These are phyloP conservation scores for Enteromius radiatus DNA, from an alignment of 2,797 vertebrate species.

Conservation along the genomic window DNA sequence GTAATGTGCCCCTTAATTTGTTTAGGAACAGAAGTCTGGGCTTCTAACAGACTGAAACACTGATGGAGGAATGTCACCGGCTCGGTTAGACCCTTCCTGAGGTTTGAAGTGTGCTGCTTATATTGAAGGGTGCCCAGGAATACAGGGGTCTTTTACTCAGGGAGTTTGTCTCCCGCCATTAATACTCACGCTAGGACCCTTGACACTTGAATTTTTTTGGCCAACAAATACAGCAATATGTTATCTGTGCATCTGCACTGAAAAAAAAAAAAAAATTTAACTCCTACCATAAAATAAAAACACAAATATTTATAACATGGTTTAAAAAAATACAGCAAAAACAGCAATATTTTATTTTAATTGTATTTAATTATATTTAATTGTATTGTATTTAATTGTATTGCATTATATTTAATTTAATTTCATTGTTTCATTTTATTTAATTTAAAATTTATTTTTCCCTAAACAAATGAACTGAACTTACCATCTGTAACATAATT, in stretches of 20 bases:
- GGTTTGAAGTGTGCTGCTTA: neutral
- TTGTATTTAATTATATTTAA: too few relatives aligned
- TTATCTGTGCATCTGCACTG: neutral
- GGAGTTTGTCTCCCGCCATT: slow-evolving; percentile 6
- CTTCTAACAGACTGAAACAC: neutral
- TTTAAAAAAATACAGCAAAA: too few relatives aligned
- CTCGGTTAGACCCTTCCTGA: neutral
- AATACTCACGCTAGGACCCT: slow-evolving; percentile 28
- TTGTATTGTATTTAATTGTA: too few relatives aligned
- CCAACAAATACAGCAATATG: neutral
- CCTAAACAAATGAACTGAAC: too few relatives aligned
- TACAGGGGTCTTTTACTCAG: slow-evolving; percentile 1
- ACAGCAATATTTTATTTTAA: too few relatives aligned
- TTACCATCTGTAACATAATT: too few relatives aligned
- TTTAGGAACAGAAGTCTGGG: neutral
- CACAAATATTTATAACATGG: too few relatives aligned
- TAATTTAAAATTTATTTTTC: neutral
- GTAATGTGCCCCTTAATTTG: neutral
- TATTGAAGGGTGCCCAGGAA: slow-evolving; percentile 2
- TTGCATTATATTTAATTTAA: too few relatives aligned
- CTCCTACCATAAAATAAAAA: too few relatives aligned
- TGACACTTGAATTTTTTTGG: slow-evolving; percentile 10
- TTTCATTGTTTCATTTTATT: too few relatives aligned
- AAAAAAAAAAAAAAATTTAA: too few relatives aligned
- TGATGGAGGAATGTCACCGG: neutral